Evolutionary conservation across 2,888 invertebrate species (phyloP).

Genomic region (Pammene fasciana): DNA sequence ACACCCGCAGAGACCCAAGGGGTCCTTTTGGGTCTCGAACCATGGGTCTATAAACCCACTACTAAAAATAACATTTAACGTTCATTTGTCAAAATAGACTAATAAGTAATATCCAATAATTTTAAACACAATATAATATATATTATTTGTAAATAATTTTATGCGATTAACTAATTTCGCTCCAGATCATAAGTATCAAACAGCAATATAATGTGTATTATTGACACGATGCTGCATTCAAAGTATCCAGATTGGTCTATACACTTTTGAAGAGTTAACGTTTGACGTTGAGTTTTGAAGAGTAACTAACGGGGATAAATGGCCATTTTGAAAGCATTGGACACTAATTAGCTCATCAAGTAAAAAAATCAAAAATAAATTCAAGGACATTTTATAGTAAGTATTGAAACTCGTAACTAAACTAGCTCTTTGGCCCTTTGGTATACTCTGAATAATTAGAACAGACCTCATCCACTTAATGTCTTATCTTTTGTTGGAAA

Average conservation of each 20-base stretch:
- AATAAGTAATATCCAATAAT: not conserved
- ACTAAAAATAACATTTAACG: not conserved
- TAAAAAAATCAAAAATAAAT: not conserved
- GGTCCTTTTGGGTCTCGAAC: not conserved
- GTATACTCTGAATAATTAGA: no score
- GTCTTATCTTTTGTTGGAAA: no score
- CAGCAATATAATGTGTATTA: not conserved
- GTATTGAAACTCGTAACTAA: no score
- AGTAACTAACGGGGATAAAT: no score
- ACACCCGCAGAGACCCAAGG: not conserved
- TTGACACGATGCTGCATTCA: not conserved
- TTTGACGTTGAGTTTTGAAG: no score
- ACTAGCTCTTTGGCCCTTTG: not conserved
- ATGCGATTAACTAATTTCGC: not conserved
- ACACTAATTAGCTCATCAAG: not conserved
- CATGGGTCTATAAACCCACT: not conserved
- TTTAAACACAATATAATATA: slow-evolving; percentile 7
- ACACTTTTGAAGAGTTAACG: no score
- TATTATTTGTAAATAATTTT: not conserved
- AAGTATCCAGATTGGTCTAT: not conserved
- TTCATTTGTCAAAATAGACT: not conserved
- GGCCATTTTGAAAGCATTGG: not conserved
- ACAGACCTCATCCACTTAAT: no score
- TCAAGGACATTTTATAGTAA: no score
- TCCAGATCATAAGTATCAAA: not conserved